Conservation (phyloP, 2,797 vertebrate genomes). For the Natrix natrix region DNA sequence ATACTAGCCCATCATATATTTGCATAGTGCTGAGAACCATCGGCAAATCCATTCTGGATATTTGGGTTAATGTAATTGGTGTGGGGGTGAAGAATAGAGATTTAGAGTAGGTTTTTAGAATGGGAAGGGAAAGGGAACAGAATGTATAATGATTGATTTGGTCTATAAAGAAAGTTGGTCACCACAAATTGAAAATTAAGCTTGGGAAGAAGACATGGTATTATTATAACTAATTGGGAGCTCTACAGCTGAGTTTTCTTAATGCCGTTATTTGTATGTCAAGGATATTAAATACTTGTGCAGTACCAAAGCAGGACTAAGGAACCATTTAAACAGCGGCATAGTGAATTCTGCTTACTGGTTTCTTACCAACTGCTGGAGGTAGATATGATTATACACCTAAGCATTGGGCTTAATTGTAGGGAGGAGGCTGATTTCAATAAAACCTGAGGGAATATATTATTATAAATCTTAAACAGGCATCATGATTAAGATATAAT, state of each 20-base stretch:
- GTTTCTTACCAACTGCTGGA: neutral
- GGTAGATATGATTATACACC: neutral
- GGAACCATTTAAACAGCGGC: neutral
- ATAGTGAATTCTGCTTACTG: neutral
- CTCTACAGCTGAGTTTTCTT: neutral
- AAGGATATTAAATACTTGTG: neutral
- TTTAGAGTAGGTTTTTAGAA: neutral
- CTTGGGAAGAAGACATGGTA: neutral
- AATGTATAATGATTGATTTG: neutral
- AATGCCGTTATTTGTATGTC: neutral
- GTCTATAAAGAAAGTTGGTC: neutral
- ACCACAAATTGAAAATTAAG: neutral
- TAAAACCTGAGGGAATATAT: neutral
- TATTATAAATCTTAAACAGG: neutral
- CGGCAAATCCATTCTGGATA: slow-evolving; percentile 6
- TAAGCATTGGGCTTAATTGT: neutral
- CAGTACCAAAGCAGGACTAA: neutral
- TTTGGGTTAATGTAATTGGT: slow-evolving; percentile 5
- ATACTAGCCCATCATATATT: slow-evolving; percentile 29
- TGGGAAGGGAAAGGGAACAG: neutral
- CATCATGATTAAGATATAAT: neutral
- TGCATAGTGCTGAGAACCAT: slow-evolving; percentile 19
- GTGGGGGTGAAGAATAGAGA: neutral
- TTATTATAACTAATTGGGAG: neutral
- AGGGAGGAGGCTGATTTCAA: neutral